phyloP scores from a whole-genome alignment of 2,797 vertebrate species.

The Hemibagrus guttatus region DNA sequence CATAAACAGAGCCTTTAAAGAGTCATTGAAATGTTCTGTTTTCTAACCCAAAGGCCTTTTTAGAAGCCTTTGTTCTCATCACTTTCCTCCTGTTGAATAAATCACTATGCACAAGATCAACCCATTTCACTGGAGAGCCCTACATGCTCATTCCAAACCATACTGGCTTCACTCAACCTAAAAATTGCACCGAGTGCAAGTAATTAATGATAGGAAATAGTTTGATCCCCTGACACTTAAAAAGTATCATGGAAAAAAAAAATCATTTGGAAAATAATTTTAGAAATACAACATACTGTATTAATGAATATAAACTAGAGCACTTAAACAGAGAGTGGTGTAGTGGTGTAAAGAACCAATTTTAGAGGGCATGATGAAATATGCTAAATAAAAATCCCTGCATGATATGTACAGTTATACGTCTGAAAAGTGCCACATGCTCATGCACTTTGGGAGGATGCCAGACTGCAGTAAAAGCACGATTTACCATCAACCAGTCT shows the following conservation, averaged over 20 bases:
- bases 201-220: constrained; percentile 73
- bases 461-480: constrained; percentile 23
- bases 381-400: not conserved
- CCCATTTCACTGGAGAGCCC: constrained; percentile 27
- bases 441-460: constrained; percentile 4
- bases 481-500: constrained; percentile 12
- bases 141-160: constrained; percentile 62
- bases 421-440: constrained; percentile 28
- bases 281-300: not conserved
- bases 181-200: constrained; percentile 74
- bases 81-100: not conserved
- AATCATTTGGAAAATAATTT: not conserved
- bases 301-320: not conserved
- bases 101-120: constrained; percentile 2
- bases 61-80: not conserved
- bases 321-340: not conserved
- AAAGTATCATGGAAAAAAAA: constrained; percentile 45
- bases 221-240: constrained; percentile 70
- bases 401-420: constrained; percentile 2
- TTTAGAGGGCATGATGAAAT: not conserved
- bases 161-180: constrained; percentile 66
- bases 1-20: not conserved
- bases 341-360: not conserved
- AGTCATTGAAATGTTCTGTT: not conserved
- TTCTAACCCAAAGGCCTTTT: not conserved